Evolutionary conservation across 2,113 vertebrate genomes (phyloP), one percentile per base, ranked within the genome.

Genomic region (Mus pahari): DNA sequence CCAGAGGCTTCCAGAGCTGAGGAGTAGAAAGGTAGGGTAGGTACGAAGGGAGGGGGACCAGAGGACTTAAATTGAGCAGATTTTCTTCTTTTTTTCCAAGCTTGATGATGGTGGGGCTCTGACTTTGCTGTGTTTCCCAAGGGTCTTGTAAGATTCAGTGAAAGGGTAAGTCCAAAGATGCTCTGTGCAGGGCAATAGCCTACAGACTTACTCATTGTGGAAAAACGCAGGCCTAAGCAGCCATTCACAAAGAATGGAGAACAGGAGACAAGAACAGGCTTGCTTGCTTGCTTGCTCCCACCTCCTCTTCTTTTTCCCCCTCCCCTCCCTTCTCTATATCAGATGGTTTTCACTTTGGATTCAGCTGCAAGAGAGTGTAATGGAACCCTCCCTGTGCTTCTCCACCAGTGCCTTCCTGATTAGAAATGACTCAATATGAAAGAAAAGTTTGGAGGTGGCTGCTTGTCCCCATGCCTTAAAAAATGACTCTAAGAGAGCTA

Each of bases 351-450:
- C 83, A 86, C 79, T 97, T 70, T 71, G 64, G 70, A 88, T 84
- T 93, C 79, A 79, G 71, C 87, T 36, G 48, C 78, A 66, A 86
- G 82, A 96, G 73, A 24, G 75, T 75, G 73, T 71, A 83, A 88
- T 33, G 86, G 95, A 90, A n/a, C 95, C 92, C 75, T 89, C 83
- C 42, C 3, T 50, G 71, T 39, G 58, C 62, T 82, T 94, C 68
- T 77, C 86, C 88, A n/a, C 90, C 92, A 28, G 60, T 13, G 0
- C 71, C 66, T 45, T 94, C 93, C 92, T 97, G 91, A 91, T 89
- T 96, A 96, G 96, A 96, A 96, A 95, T 89, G 77, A 92, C 58
- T 96, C 96, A 96, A 92, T 90, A 93, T 94, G 92, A 96, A 96
- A 90, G 90, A 95, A 92, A 96, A 94, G 89, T 91, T 73, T 86